Evolutionary conservation across 1,140 invertebrate genomes (phyloP), one percentile per base, ranked within the genome.

Genomic region (Ceratina japonica): DNA sequence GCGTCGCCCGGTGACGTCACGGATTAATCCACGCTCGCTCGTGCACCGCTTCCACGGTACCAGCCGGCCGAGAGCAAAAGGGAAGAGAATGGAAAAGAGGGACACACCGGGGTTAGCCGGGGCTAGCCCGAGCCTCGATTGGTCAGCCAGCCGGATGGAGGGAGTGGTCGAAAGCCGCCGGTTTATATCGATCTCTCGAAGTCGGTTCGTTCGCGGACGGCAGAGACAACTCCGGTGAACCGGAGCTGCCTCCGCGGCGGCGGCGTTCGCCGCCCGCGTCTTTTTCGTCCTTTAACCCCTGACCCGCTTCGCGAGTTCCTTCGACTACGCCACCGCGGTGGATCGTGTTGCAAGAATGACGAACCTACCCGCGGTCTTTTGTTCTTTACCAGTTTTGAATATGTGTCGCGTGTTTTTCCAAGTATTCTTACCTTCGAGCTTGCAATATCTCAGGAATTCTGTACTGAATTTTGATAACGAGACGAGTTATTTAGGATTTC

Each of bases 181-280:
- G 89, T 89, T 70, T 90, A 91, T 90, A 91, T 91, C 88, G 90
- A 91, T 91, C 90, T 89, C 87, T 88, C 80, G 79, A 91, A 88
- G 85, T 85, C 79, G 56, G 56, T 75, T 82, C 65, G 75, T 79
- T 80, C 75, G 59, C 79, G 64, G 68, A 72, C 51, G 16, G 70
- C 24, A 20, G 52, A 79, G 64, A 76, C 65, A 71, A 44, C 51
- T 27, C 31, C 75, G 74, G 78, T 77, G 81, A 85, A 81, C 82
- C 61, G 80, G 64, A 51, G n/a, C 72, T 64, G 71, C 61, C 75
- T 75, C 49, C 61, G 65, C 81, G 75, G 37, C n/a, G 12, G 84
- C n/a, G 83, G 81, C 85, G 27, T 31, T 31, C 27, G 27, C 27
- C 27, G 27, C 79, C 68, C 70, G 59, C 65, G 58, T 74, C 65